Percentiles rank a stretch among this genome's conserved stretches.
Evolutionary conservation across 2,113 vertebrate species (phyloP).

Genomic region (Aegotheles bennettii): DNA sequence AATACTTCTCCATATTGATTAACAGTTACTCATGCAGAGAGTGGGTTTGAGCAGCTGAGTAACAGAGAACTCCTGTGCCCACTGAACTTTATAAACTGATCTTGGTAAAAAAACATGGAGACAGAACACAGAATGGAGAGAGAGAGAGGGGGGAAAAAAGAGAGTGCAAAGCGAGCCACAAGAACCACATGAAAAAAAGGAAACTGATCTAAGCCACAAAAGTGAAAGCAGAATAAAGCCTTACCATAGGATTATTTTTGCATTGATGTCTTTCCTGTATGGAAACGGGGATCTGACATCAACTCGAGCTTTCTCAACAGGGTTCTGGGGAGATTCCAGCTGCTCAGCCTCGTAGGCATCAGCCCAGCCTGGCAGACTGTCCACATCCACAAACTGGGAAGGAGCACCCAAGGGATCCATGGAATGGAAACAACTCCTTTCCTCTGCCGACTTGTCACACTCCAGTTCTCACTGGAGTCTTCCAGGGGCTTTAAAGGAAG

Average conservation of each 20-base stretch:
- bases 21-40: background rate
- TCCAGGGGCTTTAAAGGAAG: constrained; percentile 43
- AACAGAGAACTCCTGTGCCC: too few species aligned
- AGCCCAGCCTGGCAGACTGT: constrained; percentile 83
- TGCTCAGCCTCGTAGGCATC: constrained; percentile 63
- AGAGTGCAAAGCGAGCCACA: background rate
- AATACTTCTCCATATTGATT: background rate
- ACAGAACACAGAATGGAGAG: background rate
- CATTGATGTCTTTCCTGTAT: constrained; percentile 85
- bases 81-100: background rate
- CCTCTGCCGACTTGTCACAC: constrained; percentile 23
- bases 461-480: constrained; percentile 47
- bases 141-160: background rate
- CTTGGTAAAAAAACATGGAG: background rate
- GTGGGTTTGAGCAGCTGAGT: background rate
- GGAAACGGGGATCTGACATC: constrained; percentile 85
- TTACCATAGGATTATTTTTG: constrained; percentile 92
- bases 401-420: constrained; percentile 98
- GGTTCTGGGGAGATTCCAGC: constrained; percentile 18
- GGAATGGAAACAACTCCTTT: constrained; percentile 11
- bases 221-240: background rate
- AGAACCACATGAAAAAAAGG: background rate
- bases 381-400: constrained; percentile 90
- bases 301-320: constrained; percentile 48
- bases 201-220: background rate